These are phyloP conservation scores for Diloba caeruleocephala DNA, from an alignment of 2,888 invertebrate genomes.

Conservation along the genomic window DNA sequence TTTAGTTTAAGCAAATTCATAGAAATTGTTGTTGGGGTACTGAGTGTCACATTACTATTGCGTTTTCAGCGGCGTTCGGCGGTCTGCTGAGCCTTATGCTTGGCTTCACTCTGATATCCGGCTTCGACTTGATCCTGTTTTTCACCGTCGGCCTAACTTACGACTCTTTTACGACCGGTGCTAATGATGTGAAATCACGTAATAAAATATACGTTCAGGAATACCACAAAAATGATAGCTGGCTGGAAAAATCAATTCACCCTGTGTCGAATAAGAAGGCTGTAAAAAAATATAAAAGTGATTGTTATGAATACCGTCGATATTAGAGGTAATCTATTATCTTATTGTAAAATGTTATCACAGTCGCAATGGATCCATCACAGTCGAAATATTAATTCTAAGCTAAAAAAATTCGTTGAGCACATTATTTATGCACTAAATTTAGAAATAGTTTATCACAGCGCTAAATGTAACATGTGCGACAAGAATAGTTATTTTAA, in stretches of 20 bases:
- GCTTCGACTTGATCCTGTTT: constrained; percentile 91
- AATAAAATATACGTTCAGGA: constrained; percentile 40
- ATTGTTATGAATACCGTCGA: constrained; percentile 10
- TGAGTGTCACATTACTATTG: constrained; percentile 7
- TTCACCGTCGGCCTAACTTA: constrained; percentile 87
- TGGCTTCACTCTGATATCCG: constrained; percentile 92
- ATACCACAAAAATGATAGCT: constrained; percentile 27
- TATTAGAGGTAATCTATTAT: constrained; percentile 38
- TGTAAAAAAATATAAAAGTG: constrained; percentile 4
- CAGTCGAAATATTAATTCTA: too few relatives aligned
- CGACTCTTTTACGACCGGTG: constrained; percentile 55
- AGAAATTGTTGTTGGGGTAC: too few relatives aligned
- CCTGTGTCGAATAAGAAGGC: neutral
- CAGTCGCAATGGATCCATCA: too few relatives aligned
- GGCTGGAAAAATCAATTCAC: constrained; percentile 21
- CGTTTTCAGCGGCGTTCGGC: constrained; percentile 91
- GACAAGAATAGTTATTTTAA: too few relatives aligned
- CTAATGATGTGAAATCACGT: neutral
- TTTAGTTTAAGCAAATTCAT: too few relatives aligned
- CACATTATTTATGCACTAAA: too few relatives aligned
- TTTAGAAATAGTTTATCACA: too few relatives aligned
- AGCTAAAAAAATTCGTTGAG: too few relatives aligned
- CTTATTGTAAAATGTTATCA: too few relatives aligned
- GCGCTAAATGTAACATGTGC: too few relatives aligned
- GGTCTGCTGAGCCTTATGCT: constrained; percentile 92